Base-by-base conservation (phyloP, 2,797 vertebrate species). In the Vespertilio murinus region DNA sequence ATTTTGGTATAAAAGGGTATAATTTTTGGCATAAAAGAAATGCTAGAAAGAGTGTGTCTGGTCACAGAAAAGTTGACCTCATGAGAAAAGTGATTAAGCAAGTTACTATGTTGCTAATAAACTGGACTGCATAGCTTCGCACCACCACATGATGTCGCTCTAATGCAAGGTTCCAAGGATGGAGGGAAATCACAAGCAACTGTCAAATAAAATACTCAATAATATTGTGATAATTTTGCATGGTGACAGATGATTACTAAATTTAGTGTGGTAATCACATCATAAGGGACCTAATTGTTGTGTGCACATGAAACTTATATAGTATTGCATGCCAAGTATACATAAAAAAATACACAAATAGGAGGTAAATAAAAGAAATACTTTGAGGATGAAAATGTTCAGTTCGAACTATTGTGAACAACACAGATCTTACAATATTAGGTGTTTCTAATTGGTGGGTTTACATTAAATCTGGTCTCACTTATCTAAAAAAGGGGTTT, bases 111-210 rank as follows among this genome's bases (percentile, higher is more conserved):
- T 16, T 12, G 23, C 52, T 13, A 12, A 20, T 16, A 71, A 77
- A 5, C 6, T 33, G 64, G 33, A 75, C 64, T 94, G 86, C 80
- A 45, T 25, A 38, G 65, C 22, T 45, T 56, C 3, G 3, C 1
- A 6, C 0, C 0, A 11, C 96, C 97, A 97, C 96, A 91, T 6
- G 94, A 89, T 96, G 96, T 91, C 96, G 9, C 81, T 75, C 83
- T 88, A 95, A 77, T 0, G 12, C 20, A 96, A 96, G 49, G 18
- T 73, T 93, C 89, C 20, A 38, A 88, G 30, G 18, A 71, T 5
- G 4, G 1, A 47, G 22, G 14, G 88, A 56, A 2, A 5, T 11
- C 30, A 45, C 47, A 23, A 83, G 25, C 23, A 54, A 45, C 2
- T 23, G 74, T 40, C 59, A 11, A 64, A 65, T 40, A 22, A 52